Evolutionary conservation across 2,888 invertebrate species (phyloP).

Genomic region (Temnothorax rugatulus): DNA sequence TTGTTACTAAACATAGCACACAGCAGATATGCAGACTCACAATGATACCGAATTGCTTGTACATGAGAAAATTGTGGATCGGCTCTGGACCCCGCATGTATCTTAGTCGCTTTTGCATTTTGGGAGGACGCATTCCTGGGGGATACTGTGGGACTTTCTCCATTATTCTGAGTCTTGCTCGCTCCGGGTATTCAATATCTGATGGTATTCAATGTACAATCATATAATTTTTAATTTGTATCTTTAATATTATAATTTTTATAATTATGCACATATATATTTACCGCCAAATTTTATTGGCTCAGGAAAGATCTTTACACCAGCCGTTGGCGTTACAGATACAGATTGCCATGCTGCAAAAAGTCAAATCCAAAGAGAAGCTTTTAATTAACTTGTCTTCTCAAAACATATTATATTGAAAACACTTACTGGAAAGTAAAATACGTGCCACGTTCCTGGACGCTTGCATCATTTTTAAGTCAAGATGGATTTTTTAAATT

Average conservation of each 20-base stretch:
- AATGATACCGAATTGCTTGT: conserved; percentile 97
- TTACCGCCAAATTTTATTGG: conserved; percentile 91
- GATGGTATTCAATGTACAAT: conserved; percentile 72
- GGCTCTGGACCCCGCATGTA: conserved; percentile 96
- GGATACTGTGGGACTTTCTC: conserved; percentile 92
- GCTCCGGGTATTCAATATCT: conserved; percentile 87
- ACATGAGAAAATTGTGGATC: conserved; percentile 93
- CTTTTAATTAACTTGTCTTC: background rate
- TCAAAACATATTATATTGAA: background rate
- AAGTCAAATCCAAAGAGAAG: background rate
- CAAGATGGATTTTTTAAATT: background rate
- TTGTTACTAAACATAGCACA: background rate
- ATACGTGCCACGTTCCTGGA: conserved; percentile 1
- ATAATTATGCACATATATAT: conserved; percentile 63
- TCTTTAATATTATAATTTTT: conserved; percentile 6
- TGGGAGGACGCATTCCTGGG: conserved; percentile 90
- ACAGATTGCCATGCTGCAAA: conserved; percentile 27
- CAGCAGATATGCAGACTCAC: conserved; percentile 87
- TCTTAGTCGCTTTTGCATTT: conserved; percentile 94
- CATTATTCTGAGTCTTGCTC: conserved; percentile 90
- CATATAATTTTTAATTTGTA: conserved; percentile 29
- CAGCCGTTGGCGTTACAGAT: conserved; percentile 84
- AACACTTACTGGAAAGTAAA: conserved; percentile 46
- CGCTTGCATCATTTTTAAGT: conserved; percentile 27
- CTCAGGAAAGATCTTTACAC: conserved; percentile 91